Base-by-base conservation (phyloP, 1,140 invertebrate genomes). In the Heliconius hermathena region DNA sequence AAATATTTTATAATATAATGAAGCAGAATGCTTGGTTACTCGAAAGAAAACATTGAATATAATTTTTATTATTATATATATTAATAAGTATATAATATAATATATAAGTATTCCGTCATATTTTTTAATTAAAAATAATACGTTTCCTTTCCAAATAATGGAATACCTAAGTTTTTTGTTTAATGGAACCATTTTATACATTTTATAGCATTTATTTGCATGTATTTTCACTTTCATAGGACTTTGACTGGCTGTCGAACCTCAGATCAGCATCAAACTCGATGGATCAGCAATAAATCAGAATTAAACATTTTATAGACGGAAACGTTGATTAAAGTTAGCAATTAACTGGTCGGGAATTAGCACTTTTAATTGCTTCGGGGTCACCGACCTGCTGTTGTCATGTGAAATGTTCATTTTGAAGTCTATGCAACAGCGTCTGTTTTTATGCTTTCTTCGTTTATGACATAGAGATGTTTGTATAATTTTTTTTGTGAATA, bases 341-440 rank as follows among this genome's bases (percentile, higher is more conserved):
- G 72, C 77, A 78, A 78, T 74, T 78, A 78, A 74, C 74, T 78
- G 77, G 54, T 46, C 57, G 72, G 16, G 77, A 78, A 74, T 78
- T 78, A 70, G 72, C 72, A 52, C 26, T 74, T 78, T 74, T 78
- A 78, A 78, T 78, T 74, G 77, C 54, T 77, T 52, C 26, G 26
- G 22, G 54, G 77, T 78, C 52, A 72, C 29, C 33, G 77, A 78
- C 49, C 71, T 36, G 13, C 36, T 78, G 77, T 74, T 78, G 77
- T 78, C 77, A 78, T 78, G 77, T 74, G 77, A 78, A 78, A 74
- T 38, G n/a, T 49, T 29, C 71, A 16, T n/a, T n/a, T n/a, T n/a
- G n/a, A 72, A 41, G 26, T 76, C 60, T 76, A 76, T 78, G 77
- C 71, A 73, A 49, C 49, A 18, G 52, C 71, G 76, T 72, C 70